A percentile compares a stretch with the other conserved stretches of the same genome.
Conservation (phyloP, 2,797 vertebrate species). For the Yasuhikotakia modesta region DNA sequence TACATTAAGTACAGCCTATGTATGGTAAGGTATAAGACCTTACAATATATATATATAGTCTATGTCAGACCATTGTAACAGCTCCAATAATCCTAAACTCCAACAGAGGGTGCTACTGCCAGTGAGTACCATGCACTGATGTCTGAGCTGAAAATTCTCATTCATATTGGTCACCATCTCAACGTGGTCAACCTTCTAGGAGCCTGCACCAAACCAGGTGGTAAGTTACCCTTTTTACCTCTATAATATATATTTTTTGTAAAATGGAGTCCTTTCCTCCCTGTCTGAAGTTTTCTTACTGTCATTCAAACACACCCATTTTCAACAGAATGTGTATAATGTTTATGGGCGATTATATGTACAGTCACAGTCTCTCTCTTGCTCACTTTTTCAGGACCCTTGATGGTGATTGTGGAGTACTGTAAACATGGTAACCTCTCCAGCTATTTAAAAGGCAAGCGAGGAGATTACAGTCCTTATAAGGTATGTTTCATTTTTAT, state of each 20-base stretch:
- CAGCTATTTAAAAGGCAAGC: slow-evolving; percentile 92
- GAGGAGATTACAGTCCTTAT: slow-evolving; percentile 89
- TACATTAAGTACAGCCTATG: too few relatives aligned
- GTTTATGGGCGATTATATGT: not conserved
- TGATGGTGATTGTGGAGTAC: slow-evolving; percentile 99
- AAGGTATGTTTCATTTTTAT: slow-evolving; percentile 78
- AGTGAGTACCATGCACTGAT: slow-evolving; percentile 95
- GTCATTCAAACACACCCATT: too few relatives aligned
- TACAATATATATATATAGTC: not conserved
- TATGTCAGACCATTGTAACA: not conserved
- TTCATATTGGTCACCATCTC: slow-evolving; percentile 98
- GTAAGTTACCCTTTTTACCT: too few relatives aligned
- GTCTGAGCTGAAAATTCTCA: slow-evolving; percentile 99
- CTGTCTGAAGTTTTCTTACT: not conserved
- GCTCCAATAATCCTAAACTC: not conserved
- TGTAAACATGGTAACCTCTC: slow-evolving; percentile 97
- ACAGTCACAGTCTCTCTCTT: slow-evolving; percentile 5
- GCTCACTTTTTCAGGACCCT: slow-evolving; percentile 77
- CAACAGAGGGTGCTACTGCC: slow-evolving; percentile 90
- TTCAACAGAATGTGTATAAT: not conserved
- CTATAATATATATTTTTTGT: too few relatives aligned
- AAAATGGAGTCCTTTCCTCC: not conserved
- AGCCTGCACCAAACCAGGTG: slow-evolving; percentile 94
- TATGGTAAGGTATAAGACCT: too few relatives aligned
- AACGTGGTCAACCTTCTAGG: slow-evolving; percentile 98